These are phyloP conservation scores for Oxyruncus cristatus DNA, from an alignment of 2,113 vertebrate species.

Conservation along the genomic window DNA sequence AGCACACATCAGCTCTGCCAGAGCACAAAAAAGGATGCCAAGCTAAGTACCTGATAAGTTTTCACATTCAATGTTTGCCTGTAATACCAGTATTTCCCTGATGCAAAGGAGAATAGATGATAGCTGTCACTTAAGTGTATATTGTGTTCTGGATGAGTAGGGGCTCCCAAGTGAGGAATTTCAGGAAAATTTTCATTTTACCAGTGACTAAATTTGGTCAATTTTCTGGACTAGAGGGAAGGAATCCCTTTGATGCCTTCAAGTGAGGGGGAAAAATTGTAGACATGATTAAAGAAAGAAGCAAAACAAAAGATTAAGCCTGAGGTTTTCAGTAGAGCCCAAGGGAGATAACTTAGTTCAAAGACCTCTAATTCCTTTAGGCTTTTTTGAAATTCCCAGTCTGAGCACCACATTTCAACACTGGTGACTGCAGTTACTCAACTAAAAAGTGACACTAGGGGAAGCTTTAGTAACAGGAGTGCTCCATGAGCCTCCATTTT, in stretches of 20 bases:
- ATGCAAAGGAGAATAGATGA: neutral
- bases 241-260: neutral
- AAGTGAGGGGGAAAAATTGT: neutral
- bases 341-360: slow-evolving; percentile 5
- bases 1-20: neutral
- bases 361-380: neutral
- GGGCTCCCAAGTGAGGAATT: neutral
- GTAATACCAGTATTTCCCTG: neutral
- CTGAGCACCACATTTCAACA: neutral
- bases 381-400: neutral
- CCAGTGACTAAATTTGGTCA: neutral
- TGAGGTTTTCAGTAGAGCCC: neutral
- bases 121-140: neutral
- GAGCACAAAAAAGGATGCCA: neutral
- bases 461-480: neutral
- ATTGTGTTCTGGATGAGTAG: neutral
- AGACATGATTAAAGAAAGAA: neutral
- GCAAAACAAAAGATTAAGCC: neutral
- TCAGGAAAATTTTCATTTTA: neutral
- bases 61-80: neutral
- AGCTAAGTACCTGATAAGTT: slow-evolving; percentile 28
- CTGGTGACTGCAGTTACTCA: neutral
- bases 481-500: neutral
- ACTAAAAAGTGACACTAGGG: neutral
- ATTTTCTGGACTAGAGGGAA: neutral